A percentile compares a stretch with the other conserved stretches of the same genome.
These are phyloP conservation scores for Drosophila triauraria DNA, from an alignment of 1,140 invertebrate genomes.

Conservation along the genomic window DNA sequence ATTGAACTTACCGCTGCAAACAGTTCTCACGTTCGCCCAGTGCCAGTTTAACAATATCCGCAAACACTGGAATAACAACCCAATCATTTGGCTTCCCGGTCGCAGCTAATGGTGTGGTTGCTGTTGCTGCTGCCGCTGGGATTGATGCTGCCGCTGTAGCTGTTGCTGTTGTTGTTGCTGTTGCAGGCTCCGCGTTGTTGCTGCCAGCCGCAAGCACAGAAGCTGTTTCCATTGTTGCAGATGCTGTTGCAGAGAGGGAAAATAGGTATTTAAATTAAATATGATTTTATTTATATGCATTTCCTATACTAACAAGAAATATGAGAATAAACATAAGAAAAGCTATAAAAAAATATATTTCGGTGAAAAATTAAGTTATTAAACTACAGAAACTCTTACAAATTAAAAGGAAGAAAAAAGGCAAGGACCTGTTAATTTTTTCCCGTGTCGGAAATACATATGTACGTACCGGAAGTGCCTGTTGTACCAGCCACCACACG, in stretches of 20 bases:
- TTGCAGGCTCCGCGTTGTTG: slow-evolving; percentile 35
- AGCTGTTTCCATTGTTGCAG: slow-evolving; percentile 37
- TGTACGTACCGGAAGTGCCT: slow-evolving; percentile 58
- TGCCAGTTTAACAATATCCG: slow-evolving; percentile 85
- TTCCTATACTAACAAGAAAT: background rate
- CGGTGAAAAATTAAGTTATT: background rate
- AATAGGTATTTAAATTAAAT: background rate
- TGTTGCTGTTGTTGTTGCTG: slow-evolving; percentile 14
- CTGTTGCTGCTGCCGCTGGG: slow-evolving; percentile 19
- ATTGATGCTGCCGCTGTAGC: slow-evolving; percentile 11
- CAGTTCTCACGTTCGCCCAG: slow-evolving; percentile 79
- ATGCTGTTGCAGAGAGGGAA: background rate
- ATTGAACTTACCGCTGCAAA: slow-evolving; percentile 76
- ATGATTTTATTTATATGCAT: too few relatives aligned
- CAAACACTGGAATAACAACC: slow-evolving; percentile 85
- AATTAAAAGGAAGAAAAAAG: background rate
- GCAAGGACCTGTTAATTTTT: background rate
- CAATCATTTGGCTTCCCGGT: slow-evolving; percentile 79
- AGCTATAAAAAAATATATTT: too few relatives aligned
- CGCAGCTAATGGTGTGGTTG: slow-evolving; percentile 43
- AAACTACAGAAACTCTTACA: background rate
- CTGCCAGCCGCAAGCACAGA: slow-evolving; percentile 32
- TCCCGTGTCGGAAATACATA: slow-evolving; percentile 29
- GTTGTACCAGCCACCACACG: slow-evolving; percentile 42
- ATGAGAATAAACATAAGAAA: background rate